Evolutionary conservation across 1,140 invertebrate genomes (phyloP).

Genomic region (Polypedilum pembai): DNA sequence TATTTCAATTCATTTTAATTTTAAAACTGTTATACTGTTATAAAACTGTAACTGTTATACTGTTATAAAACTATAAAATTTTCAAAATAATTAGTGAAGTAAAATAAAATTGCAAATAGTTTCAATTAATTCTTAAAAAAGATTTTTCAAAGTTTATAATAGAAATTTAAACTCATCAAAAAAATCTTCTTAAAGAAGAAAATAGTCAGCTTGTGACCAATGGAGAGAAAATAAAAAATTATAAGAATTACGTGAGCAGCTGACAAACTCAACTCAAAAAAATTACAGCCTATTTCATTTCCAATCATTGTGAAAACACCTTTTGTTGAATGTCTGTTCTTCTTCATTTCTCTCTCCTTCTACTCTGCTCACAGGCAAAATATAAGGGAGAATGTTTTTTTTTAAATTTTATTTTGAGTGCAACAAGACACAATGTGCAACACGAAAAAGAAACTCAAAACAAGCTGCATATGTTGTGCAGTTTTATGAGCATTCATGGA

Average conservation of each 20-base stretch:
- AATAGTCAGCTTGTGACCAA: slow-evolving; percentile 10
- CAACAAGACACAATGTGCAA: neutral
- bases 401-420: no score
- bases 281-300: neutral
- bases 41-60: no score
- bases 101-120: no score
- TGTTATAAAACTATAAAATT: no score
- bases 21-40: no score
- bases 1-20: no score
- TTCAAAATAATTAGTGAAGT: no score
- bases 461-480: slow-evolving; percentile 22
- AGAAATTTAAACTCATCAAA: no score
- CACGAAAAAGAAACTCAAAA: neutral
- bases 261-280: neutral
- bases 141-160: no score
- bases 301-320: neutral
- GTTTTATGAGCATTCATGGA: slow-evolving; percentile 13
- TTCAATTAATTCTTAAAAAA: no score
- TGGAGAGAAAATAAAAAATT: neutral
- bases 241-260: slow-evolving; percentile 6
- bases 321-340: slow-evolving; percentile 2
- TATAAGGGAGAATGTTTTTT: neutral
- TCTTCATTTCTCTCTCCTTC: neutral
- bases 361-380: neutral
- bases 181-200: neutral